These are phyloP conservation scores for Furcifer pardalis DNA, from an alignment of 2,797 vertebrate species.

Conservation along the genomic window DNA sequence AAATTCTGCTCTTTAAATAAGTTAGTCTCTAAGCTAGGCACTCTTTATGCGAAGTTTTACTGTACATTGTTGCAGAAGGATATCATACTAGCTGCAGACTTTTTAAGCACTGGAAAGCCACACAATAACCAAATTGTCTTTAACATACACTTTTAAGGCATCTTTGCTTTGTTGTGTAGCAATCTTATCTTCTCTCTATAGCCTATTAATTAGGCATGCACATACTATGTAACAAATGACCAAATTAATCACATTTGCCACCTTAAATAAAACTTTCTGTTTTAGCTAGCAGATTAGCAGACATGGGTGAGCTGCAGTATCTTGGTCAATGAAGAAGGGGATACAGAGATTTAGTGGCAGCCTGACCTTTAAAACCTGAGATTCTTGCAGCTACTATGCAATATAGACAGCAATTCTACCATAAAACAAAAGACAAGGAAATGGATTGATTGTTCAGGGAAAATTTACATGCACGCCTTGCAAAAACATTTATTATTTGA, in stretches of 20 bases:
- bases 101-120: neutral
- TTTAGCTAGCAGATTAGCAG: slow-evolving; percentile 44
- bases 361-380: slow-evolving; percentile 59
- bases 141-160: neutral
- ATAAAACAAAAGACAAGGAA: slow-evolving; percentile 21
- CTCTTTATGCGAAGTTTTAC: too few species aligned
- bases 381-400: slow-evolving; percentile 50
- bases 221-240: slow-evolving; percentile 33
- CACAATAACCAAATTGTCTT: neutral
- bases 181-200: neutral
- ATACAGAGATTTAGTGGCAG: slow-evolving; percentile 51
- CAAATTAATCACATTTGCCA: slow-evolving; percentile 16
- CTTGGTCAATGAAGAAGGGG: slow-evolving; percentile 41
- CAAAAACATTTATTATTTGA: neutral
- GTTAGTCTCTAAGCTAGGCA: too few species aligned
- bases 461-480: slow-evolving; percentile 17
- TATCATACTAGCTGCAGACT: neutral
- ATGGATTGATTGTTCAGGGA: slow-evolving; percentile 21
- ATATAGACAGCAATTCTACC: slow-evolving; percentile 42
- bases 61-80: neutral
- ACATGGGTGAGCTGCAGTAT: slow-evolving; percentile 40
- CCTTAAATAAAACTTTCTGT: slow-evolving; percentile 45
- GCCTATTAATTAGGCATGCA: slow-evolving; percentile 29
- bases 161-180: neutral
- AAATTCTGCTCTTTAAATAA: too few species aligned